phyloP scores from a whole-genome alignment of 92 coral and sea anemone genomes.

The Parazoanthus darwini region DNA sequence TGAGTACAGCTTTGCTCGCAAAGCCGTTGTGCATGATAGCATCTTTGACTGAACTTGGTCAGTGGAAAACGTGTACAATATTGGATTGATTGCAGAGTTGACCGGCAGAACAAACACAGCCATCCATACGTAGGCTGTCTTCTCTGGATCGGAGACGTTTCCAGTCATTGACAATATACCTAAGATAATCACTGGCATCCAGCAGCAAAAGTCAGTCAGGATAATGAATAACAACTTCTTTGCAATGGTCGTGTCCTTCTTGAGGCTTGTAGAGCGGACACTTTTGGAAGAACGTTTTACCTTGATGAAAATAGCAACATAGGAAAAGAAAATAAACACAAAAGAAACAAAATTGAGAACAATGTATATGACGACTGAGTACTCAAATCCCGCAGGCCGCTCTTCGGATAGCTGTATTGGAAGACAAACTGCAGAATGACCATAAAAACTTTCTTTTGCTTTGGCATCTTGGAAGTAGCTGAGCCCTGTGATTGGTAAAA shows the following conservation, averaged over 20 bases:
- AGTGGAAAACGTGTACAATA: background rate
- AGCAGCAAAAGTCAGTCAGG: background rate
- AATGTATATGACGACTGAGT: slow-evolving; percentile 5
- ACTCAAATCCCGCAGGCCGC: slow-evolving; percentile 39
- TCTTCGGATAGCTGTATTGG: slow-evolving; percentile 30
- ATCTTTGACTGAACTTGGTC: background rate
- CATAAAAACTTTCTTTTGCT: slow-evolving; percentile 13
- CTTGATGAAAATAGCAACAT: background rate
- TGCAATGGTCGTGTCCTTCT: background rate
- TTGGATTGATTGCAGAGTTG: background rate
- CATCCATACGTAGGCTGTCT: background rate
- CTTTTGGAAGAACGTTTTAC: slow-evolving; percentile 1
- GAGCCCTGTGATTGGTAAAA: background rate
- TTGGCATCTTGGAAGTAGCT: slow-evolving; percentile 3
- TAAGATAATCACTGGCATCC: background rate
- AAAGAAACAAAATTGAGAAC: slow-evolving; percentile 1
- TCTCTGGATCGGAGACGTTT: background rate
- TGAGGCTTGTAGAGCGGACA: background rate
- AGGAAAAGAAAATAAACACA: slow-evolving; percentile 14
- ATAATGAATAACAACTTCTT: background rate
- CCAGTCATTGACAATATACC: slow-evolving; percentile 1
- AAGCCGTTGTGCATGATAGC: background rate
- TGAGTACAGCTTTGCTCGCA: background rate
- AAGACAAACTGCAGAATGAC: slow-evolving; percentile 29
- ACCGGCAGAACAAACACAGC: background rate